Conservation (phyloP, 1,140 invertebrate species). For the Venustaconcha ellipsiformis region DNA sequence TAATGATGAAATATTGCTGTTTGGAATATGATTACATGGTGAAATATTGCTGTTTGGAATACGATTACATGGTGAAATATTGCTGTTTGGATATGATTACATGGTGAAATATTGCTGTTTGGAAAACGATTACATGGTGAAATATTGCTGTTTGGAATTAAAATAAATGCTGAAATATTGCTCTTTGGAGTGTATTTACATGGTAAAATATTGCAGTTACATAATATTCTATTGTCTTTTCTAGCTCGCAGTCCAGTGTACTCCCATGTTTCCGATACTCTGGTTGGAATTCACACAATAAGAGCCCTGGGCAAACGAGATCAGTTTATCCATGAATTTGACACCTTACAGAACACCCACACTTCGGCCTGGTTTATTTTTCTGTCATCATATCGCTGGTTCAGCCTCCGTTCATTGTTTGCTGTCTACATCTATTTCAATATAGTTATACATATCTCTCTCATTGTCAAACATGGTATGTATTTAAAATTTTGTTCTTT, state of each 20-base stretch:
- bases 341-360: constrained; percentile 76
- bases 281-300: constrained; percentile 89
- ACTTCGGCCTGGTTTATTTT: constrained; percentile 74
- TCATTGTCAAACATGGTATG: constrained; percentile 19
- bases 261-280: constrained; percentile 85
- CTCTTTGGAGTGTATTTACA: no score
- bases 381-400: constrained; percentile 82
- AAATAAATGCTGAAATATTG: no score
- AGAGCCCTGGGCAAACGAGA: constrained; percentile 81
- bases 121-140: no score
- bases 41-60: no score
- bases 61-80: no score
- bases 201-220: no score
- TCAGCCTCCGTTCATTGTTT: constrained; percentile 80
- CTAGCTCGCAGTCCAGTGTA: constrained; percentile 77
- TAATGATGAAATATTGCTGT: no score
- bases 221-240: constrained; percentile 19
- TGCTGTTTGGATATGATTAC: no score
- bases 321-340: constrained; percentile 73
- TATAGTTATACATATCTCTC: constrained; percentile 37
- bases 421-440: constrained; percentile 70
- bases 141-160: no score
- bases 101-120: no score
- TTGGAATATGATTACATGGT: no score
- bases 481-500: no score